phyloP scores from a whole-genome alignment of 2,113 vertebrate species.

The Forbesichthys agassizii region DNA sequence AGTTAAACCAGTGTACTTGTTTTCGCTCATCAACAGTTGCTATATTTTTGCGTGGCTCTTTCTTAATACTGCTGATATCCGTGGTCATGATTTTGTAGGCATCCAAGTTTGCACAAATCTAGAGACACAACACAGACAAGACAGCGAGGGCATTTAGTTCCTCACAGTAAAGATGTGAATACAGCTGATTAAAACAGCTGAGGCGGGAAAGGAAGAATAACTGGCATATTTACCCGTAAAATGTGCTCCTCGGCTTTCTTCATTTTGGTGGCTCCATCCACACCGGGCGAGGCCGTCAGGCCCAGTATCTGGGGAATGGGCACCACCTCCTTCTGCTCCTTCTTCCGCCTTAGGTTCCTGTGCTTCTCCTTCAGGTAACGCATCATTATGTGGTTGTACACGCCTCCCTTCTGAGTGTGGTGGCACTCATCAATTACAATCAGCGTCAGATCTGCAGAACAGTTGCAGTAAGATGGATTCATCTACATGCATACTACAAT shows the following conservation, averaged over 20 bases:
- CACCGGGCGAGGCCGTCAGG: conserved; percentile 92
- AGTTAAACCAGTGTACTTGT: conserved; percentile 67
- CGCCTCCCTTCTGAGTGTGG: conserved; percentile 91
- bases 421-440: conserved; percentile 97
- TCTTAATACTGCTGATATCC: conserved; percentile 73
- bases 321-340: conserved; percentile 72
- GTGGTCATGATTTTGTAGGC: conserved; percentile 88
- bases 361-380: conserved; percentile 88
- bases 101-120: conserved; percentile 96
- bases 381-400: conserved; percentile 95
- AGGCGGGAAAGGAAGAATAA: conserved; percentile 5
- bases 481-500: too few species aligned
- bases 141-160: neutral
- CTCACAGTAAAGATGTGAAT: neutral
- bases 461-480: neutral
- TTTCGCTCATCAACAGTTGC: conserved; percentile 79
- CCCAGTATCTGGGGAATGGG: conserved; percentile 90
- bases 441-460: conserved; percentile 84
- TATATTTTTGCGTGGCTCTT: conserved; percentile 81
- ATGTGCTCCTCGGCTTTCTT: conserved; percentile 89
- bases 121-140: conserved; percentile 27
- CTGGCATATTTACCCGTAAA: conserved; percentile 80
- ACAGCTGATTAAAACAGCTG: neutral
- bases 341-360: conserved; percentile 74
- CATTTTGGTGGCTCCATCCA: conserved; percentile 82